These are phyloP conservation scores for Mycetomoellerius zeteki DNA, from an alignment of 1,140 invertebrate species.

Conservation along the genomic window DNA sequence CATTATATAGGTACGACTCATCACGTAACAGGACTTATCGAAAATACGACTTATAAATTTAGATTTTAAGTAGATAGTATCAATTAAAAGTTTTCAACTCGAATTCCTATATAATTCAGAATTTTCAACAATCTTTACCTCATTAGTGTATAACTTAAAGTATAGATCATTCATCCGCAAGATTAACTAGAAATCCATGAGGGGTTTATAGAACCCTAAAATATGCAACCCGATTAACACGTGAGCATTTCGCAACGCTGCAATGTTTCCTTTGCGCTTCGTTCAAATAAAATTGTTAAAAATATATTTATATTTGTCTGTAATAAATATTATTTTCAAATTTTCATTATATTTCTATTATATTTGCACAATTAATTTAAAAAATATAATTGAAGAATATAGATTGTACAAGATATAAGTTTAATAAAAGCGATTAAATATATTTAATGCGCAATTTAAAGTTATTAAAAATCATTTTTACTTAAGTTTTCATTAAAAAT, in stretches of 20 bases:
- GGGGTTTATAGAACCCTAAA: not conserved
- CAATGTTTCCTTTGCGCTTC: not conserved
- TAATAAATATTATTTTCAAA: not conserved
- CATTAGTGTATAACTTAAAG: not conserved
- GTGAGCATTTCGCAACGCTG: conserved; percentile 30
- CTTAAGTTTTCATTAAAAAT: not conserved
- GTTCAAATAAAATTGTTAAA: not conserved
- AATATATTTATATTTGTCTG: not conserved
- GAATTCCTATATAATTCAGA: not conserved
- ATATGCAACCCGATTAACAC: conserved; percentile 54
- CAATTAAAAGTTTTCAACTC: conserved; percentile 62
- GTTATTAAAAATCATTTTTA: not conserved
- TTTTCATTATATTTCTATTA: not conserved
- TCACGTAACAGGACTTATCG: conserved; percentile 48
- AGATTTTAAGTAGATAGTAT: conserved; percentile 55
- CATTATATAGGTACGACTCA: not conserved
- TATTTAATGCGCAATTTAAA: not conserved
- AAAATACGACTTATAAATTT: conserved; percentile 70
- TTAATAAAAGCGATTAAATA: not conserved
- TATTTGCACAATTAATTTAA: not conserved
- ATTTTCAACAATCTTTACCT: not conserved
- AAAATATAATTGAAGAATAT: not conserved
- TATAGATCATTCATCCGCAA: not conserved
- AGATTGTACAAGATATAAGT: not conserved
- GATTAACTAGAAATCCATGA: not conserved